A percentile compares a stretch with the other conserved stretches of the same genome.
Evolutionary conservation across 2,888 invertebrate species (phyloP).

Genomic region (Noctuana brunneofusca): DNA sequence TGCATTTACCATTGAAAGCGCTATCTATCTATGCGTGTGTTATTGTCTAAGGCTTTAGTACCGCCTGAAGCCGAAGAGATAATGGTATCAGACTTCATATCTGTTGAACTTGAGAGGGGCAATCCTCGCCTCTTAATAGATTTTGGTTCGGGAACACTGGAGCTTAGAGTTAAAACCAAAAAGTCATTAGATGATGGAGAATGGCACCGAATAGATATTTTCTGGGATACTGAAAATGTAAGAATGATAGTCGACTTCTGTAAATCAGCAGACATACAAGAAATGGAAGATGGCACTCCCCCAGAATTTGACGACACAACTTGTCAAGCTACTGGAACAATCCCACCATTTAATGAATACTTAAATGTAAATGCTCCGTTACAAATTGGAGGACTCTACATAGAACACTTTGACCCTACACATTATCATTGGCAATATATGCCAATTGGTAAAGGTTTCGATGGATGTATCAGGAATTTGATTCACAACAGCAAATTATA

Average conservation of each 20-base stretch:
- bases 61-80: slow-evolving; percentile 94
- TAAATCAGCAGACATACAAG: slow-evolving; percentile 93
- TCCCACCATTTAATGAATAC: slow-evolving; percentile 97
- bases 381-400: slow-evolving; percentile 96
- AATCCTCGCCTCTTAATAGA: slow-evolving; percentile 95
- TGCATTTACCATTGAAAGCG: too few relatives aligned
- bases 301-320: slow-evolving; percentile 94
- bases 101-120: slow-evolving; percentile 95
- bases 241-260: slow-evolving; percentile 97
- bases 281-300: slow-evolving; percentile 94
- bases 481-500: slow-evolving; percentile 98
- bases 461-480: slow-evolving; percentile 97
- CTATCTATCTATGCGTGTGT: too few relatives aligned
- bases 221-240: slow-evolving; percentile 97
- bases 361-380: slow-evolving; percentile 97
- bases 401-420: slow-evolving; percentile 94
- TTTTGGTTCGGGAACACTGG: slow-evolving; percentile 96
- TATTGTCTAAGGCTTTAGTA: too few relatives aligned
- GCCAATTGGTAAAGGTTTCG: slow-evolving; percentile 95
- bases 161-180: slow-evolving; percentile 92
- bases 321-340: slow-evolving; percentile 94
- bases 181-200: slow-evolving; percentile 96
- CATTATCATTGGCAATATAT: slow-evolving; percentile 95
- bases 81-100: slow-evolving; percentile 96
- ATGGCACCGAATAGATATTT: slow-evolving; percentile 98